Evolutionary conservation across 2,888 invertebrate species (phyloP).

Genomic region (Seira musarum): DNA sequence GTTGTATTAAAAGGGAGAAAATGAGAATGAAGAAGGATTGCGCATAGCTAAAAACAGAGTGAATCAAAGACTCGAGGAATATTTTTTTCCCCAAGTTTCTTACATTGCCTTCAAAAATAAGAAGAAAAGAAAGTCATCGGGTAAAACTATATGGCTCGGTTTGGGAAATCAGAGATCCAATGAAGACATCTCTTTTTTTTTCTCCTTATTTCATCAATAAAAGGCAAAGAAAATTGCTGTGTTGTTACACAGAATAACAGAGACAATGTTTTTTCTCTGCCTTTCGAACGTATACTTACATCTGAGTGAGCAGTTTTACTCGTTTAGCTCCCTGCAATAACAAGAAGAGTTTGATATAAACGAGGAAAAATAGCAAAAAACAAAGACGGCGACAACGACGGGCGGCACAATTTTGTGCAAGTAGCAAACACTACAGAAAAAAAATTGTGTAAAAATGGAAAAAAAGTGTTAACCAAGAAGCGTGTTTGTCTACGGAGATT

Average conservation of each 20-base stretch:
- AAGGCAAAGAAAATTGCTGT: conserved; percentile 49
- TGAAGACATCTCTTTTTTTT: conserved; percentile 51
- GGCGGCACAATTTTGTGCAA: conserved; percentile 51
- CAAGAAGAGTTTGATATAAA: conserved; percentile 11
- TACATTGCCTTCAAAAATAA: too few relatives aligned
- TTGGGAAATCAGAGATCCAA: conserved; percentile 61
- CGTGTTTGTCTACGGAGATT: too few relatives aligned
- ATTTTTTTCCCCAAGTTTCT: too few relatives aligned
- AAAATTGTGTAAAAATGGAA: not conserved
- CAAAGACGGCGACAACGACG: not conserved
- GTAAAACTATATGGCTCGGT: conserved; percentile 27
- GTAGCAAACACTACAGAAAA: conserved; percentile 23
- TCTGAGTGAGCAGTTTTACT: too few relatives aligned
- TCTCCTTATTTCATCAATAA: conserved; percentile 61
- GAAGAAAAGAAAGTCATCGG: too few relatives aligned
- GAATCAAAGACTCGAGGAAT: too few relatives aligned
- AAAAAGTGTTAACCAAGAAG: not conserved
- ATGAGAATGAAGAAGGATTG: too few relatives aligned
- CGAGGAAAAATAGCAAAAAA: conserved; percentile 12
- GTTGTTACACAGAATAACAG: conserved; percentile 46
- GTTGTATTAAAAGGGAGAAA: not conserved
- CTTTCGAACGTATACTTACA: conserved; percentile 4
- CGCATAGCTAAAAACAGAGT: too few relatives aligned
- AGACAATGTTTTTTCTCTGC: conserved; percentile 5
- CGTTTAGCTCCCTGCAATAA: conserved; percentile 12